Evolutionary conservation across 1,140 invertebrate species (phyloP), one percentile per base, ranked within the genome.

Genomic region (Anastatus disparis): DNA sequence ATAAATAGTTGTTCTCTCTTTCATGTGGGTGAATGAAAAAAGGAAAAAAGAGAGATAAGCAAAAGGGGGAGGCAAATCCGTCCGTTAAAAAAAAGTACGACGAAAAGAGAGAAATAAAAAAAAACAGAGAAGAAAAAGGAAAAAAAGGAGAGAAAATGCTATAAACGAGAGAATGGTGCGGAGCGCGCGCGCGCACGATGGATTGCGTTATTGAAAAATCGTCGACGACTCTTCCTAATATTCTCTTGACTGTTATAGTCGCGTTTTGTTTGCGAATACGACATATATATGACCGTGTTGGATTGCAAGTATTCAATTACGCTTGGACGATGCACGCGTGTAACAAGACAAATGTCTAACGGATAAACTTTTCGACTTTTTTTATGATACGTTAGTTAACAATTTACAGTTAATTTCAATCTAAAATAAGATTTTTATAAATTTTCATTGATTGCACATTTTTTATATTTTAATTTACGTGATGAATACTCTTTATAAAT

Each of bases 171-270:
- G n/a, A n/a, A n/a, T 24, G 27, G 52, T 26, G 53, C 24, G 64
- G 35, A 12, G 62, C 38, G 50, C n/a, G n/a, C n/a, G 52, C 22
- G 62, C 38, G 50, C n/a, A n/a, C n/a, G 52, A 42, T 29, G 63
- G 38, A 55, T 53, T 15, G 31, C 48, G 63, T 66, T 69, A 69
- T 61, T 69, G 67, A 69, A 69, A 69, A 69, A 69, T 69, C 58
- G 56, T 44, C 67, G 67, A 35, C n/a, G n/a, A n/a, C n/a, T n/a
- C n/a, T n/a, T n/a, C n/a, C n/a, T n/a, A n/a, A n/a, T n/a, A n/a
- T n/a, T n/a, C n/a, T n/a, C n/a, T n/a, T n/a, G n/a, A n/a, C n/a
- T n/a, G n/a, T n/a, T n/a, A n/a, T n/a, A n/a, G n/a, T n/a, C n/a
- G n/a, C n/a, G n/a, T n/a, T n/a, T n/a, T n/a, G n/a, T n/a, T n/a